These are phyloP conservation scores for Narcine bancroftii DNA, from an alignment of 2,113 vertebrate species.

Conservation along the genomic window DNA sequence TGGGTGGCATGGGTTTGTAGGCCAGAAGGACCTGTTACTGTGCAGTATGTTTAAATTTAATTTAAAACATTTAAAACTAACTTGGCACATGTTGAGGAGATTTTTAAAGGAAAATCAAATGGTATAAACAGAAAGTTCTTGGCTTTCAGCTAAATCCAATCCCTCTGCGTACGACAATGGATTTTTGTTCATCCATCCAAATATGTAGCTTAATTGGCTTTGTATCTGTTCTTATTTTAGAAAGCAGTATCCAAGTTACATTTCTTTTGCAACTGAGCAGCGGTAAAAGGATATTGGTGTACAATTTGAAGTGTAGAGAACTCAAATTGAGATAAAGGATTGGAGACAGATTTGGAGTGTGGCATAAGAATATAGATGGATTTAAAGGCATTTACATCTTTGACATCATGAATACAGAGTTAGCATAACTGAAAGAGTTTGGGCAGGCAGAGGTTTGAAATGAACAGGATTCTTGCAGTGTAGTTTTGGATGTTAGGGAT, in stretches of 20 bases:
- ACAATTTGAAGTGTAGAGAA: not conserved
- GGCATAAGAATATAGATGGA: not conserved
- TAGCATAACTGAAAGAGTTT: not conserved
- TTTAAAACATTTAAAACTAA: too few species aligned
- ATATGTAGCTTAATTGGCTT: too few species aligned
- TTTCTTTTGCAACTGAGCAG: too few species aligned
- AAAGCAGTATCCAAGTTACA: too few species aligned
- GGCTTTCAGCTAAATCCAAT: not conserved
- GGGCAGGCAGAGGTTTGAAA: too few species aligned
- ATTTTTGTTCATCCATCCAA: too few species aligned
- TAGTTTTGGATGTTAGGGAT: not conserved
- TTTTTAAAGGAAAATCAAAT: not conserved
- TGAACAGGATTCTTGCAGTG: not conserved
- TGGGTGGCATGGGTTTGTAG: too few species aligned
- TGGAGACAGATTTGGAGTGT: not conserved
- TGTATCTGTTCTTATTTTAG: too few species aligned
- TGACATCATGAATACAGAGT: not conserved
- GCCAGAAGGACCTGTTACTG: too few species aligned
- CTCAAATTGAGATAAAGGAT: not conserved
- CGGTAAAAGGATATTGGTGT: not conserved
- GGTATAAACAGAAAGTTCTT: not conserved
- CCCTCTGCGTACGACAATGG: not conserved
- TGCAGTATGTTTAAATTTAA: too few species aligned
- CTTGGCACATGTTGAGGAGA: too few species aligned
- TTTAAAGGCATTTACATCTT: not conserved